Percentiles rank a stretch among this genome's conserved stretches.
Evolutionary conservation across 2,113 vertebrate genomes (phyloP).

Genomic region (Cyprinodon variegatus): DNA sequence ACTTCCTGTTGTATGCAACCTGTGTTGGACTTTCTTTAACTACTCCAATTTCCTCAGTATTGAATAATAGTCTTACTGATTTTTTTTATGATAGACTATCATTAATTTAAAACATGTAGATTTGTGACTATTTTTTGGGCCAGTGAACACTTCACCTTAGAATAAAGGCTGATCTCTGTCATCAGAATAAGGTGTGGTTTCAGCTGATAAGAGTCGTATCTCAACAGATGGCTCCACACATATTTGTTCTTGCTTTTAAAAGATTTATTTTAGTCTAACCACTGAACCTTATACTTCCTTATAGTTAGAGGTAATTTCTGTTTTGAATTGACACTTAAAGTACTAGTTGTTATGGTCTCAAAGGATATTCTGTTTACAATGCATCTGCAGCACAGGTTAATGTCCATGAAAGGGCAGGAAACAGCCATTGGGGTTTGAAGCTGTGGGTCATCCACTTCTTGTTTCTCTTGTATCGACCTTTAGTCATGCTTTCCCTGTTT

Average conservation of each 20-base stretch:
- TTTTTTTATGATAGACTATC: conserved; percentile 3
- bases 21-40: conserved; percentile 6
- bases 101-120: conserved; percentile 10
- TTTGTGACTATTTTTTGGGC: background rate
- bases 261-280: conserved; percentile 23
- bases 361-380: no score
- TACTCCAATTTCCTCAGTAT: conserved; percentile 6
- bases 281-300: conserved; percentile 29
- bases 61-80: background rate
- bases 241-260: conserved; percentile 30
- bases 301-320: conserved; percentile 33
- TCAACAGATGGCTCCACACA: conserved; percentile 10
- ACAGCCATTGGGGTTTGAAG: conserved; percentile 19
- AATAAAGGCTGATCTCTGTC: conserved; percentile 23
- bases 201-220: conserved; percentile 19
- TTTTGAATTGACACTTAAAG: conserved; percentile 12
- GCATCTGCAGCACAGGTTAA: background rate
- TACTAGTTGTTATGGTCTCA: conserved; percentile 21
- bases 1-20: conserved; percentile 29
- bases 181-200: conserved; percentile 23
- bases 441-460: conserved; percentile 24
- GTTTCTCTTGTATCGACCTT: conserved; percentile 48
- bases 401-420: conserved; percentile 48
- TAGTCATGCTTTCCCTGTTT: conserved; percentile 51
- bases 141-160: conserved; percentile 18